Evolutionary conservation across 2,888 invertebrate species (phyloP).

Genomic region (Mythimna lalbum): DNA sequence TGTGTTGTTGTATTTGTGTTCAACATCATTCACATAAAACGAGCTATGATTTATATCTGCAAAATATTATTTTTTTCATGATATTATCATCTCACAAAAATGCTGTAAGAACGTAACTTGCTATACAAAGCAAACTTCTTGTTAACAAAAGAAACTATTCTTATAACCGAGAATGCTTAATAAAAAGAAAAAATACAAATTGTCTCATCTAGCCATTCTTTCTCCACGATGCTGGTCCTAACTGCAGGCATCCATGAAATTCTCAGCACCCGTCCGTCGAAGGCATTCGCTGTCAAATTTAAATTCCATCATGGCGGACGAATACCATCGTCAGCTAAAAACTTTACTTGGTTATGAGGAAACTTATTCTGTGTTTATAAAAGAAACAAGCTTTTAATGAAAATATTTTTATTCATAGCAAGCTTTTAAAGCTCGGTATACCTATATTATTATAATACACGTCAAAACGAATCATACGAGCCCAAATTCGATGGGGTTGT

Average conservation of each 20-base stretch:
- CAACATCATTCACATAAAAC: not conserved
- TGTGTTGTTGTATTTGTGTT: too few species aligned
- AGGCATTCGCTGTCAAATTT: conserved; percentile 64
- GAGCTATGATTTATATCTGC: not conserved
- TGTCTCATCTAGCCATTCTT: conserved; percentile 48
- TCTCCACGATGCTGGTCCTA: conserved; percentile 31
- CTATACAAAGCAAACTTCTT: conserved; percentile 1
- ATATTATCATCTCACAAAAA: conserved; percentile 5
- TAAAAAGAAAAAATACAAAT: conserved; percentile 7
- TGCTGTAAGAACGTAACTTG: not conserved
- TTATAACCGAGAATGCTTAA: conserved; percentile 11
- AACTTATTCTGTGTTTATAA: conserved; percentile 20
- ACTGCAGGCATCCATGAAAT: conserved; percentile 70
- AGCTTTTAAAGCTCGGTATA: too few species aligned
- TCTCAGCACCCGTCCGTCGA: conserved; percentile 57
- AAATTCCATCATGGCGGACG: conserved; percentile 55
- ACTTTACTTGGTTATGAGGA: conserved; percentile 40
- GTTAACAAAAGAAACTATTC: conserved; percentile 22
- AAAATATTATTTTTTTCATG: not conserved
- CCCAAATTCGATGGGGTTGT: too few species aligned
- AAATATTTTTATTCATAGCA: too few species aligned
- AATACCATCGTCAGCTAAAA: conserved; percentile 32
- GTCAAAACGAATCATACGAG: too few species aligned
- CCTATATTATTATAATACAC: too few species aligned
- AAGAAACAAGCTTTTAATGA: too few species aligned